Base-by-base conservation (phyloP, 1,140 invertebrate species). In the Hypothenemus hampei region DNA sequence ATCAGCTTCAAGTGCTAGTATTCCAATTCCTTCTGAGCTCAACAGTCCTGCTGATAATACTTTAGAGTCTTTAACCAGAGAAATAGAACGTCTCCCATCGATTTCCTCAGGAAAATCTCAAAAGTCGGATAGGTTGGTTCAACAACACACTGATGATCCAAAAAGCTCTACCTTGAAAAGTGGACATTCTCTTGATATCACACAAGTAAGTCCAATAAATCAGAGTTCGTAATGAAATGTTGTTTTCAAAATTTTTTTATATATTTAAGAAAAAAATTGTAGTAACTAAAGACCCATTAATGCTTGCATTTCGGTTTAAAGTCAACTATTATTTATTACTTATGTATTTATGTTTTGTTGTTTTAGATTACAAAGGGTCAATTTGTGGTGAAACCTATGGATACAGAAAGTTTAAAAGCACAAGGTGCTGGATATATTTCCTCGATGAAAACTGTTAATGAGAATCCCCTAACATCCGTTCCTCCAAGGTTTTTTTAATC, bases 301-400 rank as follows among this genome's bases (percentile, higher is more conserved):
- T n/a, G n/a, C n/a, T n/a, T n/a, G n/a, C n/a, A n/a, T n/a, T n/a
- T n/a, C n/a, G n/a, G n/a, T n/a, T n/a, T n/a, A n/a, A n/a, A n/a
- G n/a, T n/a, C n/a, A n/a, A n/a, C n/a, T n/a, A n/a, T n/a, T n/a
- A n/a, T n/a, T n/a, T n/a, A n/a, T n/a, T n/a, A n/a, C n/a, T n/a
- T n/a, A n/a, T n/a, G n/a, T n/a, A n/a, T n/a, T n/a, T n/a, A n/a
- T n/a, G n/a, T n/a, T n/a, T n/a, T n/a, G n/a, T n/a, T n/a, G n/a
- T n/a, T 41, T 13, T 81, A 83, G 55, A 84, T 82, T 13, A 81
- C 78, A 20, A 84, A 83, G 75, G 87, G 87, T 5, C 80, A 85
- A 54, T 89, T 87, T 72, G 83, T 88, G 33, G 86, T 89, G 8
- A 87, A 88, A 65, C 85, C 85, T 15, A 83, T 85, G 68, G 85